Evolutionary conservation across 35 echinoderm and acorn worm genomes (phyloP), one percentile per base, ranked within the genome.

Genomic region (Ptychodera flava): DNA sequence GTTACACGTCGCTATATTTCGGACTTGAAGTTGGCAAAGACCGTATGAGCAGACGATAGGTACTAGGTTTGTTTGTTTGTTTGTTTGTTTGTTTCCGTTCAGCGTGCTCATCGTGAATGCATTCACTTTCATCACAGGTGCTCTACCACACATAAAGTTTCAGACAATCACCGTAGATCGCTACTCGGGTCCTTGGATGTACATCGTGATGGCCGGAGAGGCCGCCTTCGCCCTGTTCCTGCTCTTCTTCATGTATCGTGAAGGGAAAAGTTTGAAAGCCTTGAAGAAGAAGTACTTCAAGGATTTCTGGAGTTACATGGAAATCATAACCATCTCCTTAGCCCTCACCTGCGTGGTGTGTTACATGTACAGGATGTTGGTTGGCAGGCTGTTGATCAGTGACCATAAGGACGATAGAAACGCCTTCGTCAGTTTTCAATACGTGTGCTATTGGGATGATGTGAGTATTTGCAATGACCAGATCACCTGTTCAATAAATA

Each of bases 101-200:
- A n/a, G n/a, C n/a, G n/a, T n/a, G n/a, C n/a, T n/a, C n/a, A n/a
- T n/a, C n/a, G n/a, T n/a, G n/a, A n/a, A n/a, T n/a, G n/a, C n/a
- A n/a, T n/a, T n/a, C n/a, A n/a, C n/a, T n/a, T n/a, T n/a, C n/a
- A n/a, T 29, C 35, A 0, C 38, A 97, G 94, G 91, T 33, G 88
- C 88, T 36, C 34, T 91, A 6, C 91, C 95, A 31, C 89, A 83
- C 30, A 77, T 86, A 16, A 88, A 89, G 82, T 91, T 93, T 38
- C 91, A 93, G 76, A 81, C 88, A 0, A 93, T 97, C 89, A 90
- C 87, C 10, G 80, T 97, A 1, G 95, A 97, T 52, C 95, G 93
- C 78, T 97, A 97, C 87, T 97, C 91, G 29, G 95, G 95, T 29
- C 45, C 92, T 1, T 97, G 91, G 36, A 92, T 89, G 22, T 97